These are phyloP conservation scores for Coenobita brevimanus DNA, from an alignment of 1,140 invertebrate genomes.

Conservation along the genomic window DNA sequence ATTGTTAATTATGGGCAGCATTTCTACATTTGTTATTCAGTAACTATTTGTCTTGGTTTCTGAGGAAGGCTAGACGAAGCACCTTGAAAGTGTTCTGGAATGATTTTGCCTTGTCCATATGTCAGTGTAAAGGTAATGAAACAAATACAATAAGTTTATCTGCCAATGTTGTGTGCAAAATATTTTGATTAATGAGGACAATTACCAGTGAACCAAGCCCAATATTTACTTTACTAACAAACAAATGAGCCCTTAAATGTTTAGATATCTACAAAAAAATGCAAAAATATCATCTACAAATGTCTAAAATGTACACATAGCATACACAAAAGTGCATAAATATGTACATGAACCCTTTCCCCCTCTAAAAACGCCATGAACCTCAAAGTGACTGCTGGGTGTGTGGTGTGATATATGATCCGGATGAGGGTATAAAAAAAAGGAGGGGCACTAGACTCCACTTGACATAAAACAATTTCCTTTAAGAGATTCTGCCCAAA, in stretches of 20 bases:
- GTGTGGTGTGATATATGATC: constrained; percentile 53
- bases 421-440: constrained; percentile 50
- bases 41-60: constrained; percentile 22
- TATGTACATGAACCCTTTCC: constrained; percentile 55
- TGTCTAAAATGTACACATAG: constrained; percentile 56
- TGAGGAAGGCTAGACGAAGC: not conserved
- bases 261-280: constrained; percentile 48
- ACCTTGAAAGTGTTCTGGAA: no score
- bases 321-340: constrained; percentile 56
- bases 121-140: not conserved
- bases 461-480: constrained; percentile 51
- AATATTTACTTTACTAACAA: constrained; percentile 46
- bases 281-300: constrained; percentile 41
- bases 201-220: not conserved
- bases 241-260: constrained; percentile 39
- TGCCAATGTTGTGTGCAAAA: no score
- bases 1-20: constrained; percentile 35
- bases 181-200: no score
- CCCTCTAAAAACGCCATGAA: constrained; percentile 30
- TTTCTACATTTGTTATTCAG: constrained; percentile 27
- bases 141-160: not conserved
- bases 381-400: constrained; percentile 58
- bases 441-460: constrained; percentile 51
- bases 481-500: constrained; percentile 37
- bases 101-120: no score